Evolutionary conservation across 1,140 invertebrate species (phyloP).

Genomic region (Zaprionus nigranus): DNA sequence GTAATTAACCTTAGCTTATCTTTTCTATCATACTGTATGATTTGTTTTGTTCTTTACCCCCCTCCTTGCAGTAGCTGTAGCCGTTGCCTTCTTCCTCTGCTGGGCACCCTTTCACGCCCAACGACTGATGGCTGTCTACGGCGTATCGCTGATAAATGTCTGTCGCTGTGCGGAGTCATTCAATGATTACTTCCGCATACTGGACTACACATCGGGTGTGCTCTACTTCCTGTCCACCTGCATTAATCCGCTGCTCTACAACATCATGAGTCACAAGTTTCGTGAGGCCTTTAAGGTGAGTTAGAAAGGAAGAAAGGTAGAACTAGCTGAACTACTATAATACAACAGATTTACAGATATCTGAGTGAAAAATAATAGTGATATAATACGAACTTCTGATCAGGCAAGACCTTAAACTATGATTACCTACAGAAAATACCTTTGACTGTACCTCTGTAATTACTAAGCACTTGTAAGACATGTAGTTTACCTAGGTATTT

Average conservation of each 20-base stretch:
- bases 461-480: too few species aligned
- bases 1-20: background rate
- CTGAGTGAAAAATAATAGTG: too few species aligned
- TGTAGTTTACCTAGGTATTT: too few species aligned
- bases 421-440: too few species aligned
- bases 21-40: slow-evolving; percentile 1
- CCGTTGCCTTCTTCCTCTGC: slow-evolving; percentile 97
- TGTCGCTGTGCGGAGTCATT: slow-evolving; percentile 85
- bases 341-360: background rate
- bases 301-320: background rate
- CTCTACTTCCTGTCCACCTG: slow-evolving; percentile 90
- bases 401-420: too few species aligned
- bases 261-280: slow-evolving; percentile 95
- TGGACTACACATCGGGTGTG: slow-evolving; percentile 89
- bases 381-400: too few species aligned
- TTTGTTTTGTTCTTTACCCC: slow-evolving; percentile 22
- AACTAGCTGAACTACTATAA: background rate
- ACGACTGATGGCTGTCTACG: slow-evolving; percentile 90
- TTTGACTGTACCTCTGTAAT: too few species aligned
- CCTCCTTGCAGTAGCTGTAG: slow-evolving; percentile 92
- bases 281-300: slow-evolving; percentile 92
- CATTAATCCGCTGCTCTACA: slow-evolving; percentile 93
- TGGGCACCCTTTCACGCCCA: slow-evolving; percentile 98
- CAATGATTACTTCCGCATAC: slow-evolving; percentile 84
- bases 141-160: slow-evolving; percentile 75